Evolutionary conservation across 2,113 vertebrate species (phyloP).

Genomic region (Globicephala melas): DNA sequence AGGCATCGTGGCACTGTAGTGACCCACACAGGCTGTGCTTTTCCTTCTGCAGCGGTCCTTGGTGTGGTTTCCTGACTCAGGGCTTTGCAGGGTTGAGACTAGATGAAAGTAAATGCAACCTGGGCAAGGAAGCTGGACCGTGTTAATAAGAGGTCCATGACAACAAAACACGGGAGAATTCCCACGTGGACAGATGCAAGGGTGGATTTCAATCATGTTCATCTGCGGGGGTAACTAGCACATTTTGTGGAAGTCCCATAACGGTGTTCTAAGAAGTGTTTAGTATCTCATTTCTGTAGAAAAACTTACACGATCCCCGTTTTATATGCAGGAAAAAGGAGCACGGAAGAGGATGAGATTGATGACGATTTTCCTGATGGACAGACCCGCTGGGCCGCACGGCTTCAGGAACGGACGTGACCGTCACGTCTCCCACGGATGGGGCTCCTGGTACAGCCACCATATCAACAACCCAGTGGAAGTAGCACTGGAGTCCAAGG

Average conservation of each 20-base stretch:
- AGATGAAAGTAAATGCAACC: not conserved
- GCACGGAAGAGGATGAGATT: not conserved
- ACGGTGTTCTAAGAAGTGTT: not conserved
- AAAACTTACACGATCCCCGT: not conserved
- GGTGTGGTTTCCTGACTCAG: not conserved
- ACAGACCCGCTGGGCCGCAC: rapidly evolving
- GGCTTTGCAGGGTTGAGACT: not conserved
- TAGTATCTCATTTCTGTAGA: not conserved
- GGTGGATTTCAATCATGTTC: rapidly evolving
- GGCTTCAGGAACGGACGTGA: rapidly evolving
- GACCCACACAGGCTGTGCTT: not conserved
- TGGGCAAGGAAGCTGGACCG: not conserved
- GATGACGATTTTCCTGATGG: rapidly evolving
- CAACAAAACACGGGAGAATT: not conserved
- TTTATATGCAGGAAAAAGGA: rapidly evolving
- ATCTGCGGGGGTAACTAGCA: not conserved
- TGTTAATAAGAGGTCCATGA: not conserved
- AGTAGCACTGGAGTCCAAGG: not conserved
- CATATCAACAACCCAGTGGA: rapidly evolving
- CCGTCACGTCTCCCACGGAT: rapidly evolving
- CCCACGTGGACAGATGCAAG: rapidly evolving
- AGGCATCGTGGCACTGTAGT: rapidly evolving
- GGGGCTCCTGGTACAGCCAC: rapidly evolving
- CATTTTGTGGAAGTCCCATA: too few species aligned
- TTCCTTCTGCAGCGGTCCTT: not conserved